Base-by-base conservation (phyloP, 2,797 vertebrate genomes). In the Vespertilio murinus region DNA sequence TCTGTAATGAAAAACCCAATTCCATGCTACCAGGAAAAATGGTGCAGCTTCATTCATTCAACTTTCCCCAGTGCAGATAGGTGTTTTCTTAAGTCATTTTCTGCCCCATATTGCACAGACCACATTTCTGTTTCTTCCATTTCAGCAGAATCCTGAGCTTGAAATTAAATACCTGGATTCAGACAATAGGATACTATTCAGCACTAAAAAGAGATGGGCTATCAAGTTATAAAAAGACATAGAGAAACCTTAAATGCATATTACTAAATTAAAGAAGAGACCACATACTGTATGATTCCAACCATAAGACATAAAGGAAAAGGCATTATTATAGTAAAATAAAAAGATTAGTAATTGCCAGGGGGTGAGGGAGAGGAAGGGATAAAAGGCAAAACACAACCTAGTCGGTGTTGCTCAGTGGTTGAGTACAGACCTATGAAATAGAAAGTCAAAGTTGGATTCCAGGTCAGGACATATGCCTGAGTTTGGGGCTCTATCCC, bases 81-180 rank as follows among this genome's bases (percentile, higher is more conserved):
- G 14, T 82, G 13, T 61, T 84, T 65, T 6, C 25, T 69, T 88
- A 75, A 67, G 61, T 47, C 16, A 25, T 82, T 88, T 95, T 89
- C 65, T 73, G n/a, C 47, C 40, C 45, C 16, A 7, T 16, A 20
- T 22, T 54, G 25, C 3, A 25, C 30, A 88, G 93, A 80, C 10
- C 42, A 54, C 9, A 47, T 65, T 95, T 77, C 38, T 33, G 38
- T 81, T 93, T 90, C 70, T 81, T 65, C 75, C 35, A 65, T 78
- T 80, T 69, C 33, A 95, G 54, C 42, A 84, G 64, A 85, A 88
- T 59, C 12, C 69, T 90, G 92, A 47, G 69, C 9, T 80, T 78
- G 45, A 96, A 82, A 84, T 92, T 88, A 87, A 95, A 75, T 52
- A 40, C 70, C 11, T 45, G 3, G 22, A 69, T 49, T 22, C 28